Evolutionary conservation across 1,140 invertebrate genomes (phyloP).

Genomic region (Rhizoglyphus robini): DNA sequence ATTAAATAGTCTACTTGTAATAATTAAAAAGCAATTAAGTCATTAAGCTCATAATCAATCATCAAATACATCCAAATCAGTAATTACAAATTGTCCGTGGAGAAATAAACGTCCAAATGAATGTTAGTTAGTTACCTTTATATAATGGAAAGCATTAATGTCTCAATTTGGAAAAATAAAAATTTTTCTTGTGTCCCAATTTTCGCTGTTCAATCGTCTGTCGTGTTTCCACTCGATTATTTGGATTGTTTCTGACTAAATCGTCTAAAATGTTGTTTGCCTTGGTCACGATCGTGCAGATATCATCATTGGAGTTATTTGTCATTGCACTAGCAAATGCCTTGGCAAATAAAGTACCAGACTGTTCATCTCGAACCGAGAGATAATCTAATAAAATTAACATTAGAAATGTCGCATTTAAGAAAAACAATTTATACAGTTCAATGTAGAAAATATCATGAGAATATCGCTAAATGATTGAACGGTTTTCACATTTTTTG

Average conservation of each 20-base stretch:
- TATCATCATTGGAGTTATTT: neutral
- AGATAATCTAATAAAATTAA: neutral
- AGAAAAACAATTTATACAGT: neutral
- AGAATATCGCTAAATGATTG: neutral
- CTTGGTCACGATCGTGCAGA: neutral
- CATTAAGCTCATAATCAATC: neutral
- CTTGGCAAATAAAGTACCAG: neutral
- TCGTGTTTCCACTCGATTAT: neutral
- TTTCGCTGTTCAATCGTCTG: neutral
- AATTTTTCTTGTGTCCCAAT: neutral
- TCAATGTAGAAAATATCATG: neutral
- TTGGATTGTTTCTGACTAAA: neutral
- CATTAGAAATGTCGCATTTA: neutral
- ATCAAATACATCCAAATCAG: neutral
- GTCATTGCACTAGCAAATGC: neutral
- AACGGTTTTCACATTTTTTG: neutral
- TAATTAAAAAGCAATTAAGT: neutral
- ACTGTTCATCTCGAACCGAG: neutral
- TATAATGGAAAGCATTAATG: neutral
- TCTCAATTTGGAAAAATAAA: conserved; percentile 4
- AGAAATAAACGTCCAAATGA: no score
- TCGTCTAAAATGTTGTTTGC: neutral
- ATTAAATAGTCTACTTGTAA: neutral
- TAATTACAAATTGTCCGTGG: neutral
- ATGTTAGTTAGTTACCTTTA: neutral